phyloP scores from a whole-genome alignment of 2,113 vertebrate genomes.

The Cochlearius cochlearius region DNA sequence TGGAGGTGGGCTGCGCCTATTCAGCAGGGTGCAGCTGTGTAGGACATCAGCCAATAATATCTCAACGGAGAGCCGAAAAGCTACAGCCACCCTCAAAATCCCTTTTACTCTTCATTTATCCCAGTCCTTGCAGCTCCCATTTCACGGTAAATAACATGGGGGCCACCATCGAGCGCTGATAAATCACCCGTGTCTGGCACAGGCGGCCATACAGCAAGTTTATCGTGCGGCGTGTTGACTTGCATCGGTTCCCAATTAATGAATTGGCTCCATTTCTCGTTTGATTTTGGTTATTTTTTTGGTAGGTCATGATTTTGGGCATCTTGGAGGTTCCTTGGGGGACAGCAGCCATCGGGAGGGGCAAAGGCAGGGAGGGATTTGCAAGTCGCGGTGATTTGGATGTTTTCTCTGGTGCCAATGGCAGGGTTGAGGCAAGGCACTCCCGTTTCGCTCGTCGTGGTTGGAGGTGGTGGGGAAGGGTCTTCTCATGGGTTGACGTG shows the following conservation, averaged over 20 bases:
- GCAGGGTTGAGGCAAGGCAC: fast-evolving
- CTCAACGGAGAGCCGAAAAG: background rate
- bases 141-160: background rate
- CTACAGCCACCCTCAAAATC: background rate
- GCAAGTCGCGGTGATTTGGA: fast-evolving
- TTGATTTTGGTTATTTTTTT: background rate
- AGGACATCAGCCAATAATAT: background rate
- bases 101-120: background rate
- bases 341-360: fast-evolving
- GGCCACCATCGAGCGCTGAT: fast-evolving
- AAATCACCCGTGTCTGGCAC: fast-evolving
- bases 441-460: background rate
- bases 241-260: background rate
- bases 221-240: fast-evolving
- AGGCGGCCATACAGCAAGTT: fast-evolving
- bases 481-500: background rate
- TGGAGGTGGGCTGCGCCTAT: background rate
- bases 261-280: fast-evolving
- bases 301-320: background rate
- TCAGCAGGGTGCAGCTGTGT: background rate
- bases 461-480: background rate
- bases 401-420: background rate
- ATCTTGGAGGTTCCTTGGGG: background rate
- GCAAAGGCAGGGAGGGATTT: background rate
- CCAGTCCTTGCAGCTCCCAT: background rate